These are phyloP conservation scores for Syrista parreyssii DNA, from an alignment of 2,888 invertebrate genomes.

Conservation along the genomic window DNA sequence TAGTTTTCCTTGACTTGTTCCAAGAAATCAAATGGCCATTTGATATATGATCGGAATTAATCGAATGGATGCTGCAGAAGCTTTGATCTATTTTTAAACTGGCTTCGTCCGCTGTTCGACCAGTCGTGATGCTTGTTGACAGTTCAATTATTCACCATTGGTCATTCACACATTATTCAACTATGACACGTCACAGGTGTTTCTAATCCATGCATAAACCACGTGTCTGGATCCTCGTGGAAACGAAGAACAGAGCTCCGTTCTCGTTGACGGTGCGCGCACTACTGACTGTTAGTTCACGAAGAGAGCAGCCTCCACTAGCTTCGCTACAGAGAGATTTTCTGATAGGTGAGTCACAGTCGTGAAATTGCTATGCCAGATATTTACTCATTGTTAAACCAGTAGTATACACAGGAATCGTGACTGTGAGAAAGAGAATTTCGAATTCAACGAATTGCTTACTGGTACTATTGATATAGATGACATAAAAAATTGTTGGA, in stretches of 20 bases:
- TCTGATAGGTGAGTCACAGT: background rate
- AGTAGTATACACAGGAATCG: background rate
- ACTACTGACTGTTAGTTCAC: slow-evolving; percentile 41
- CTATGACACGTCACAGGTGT: background rate
- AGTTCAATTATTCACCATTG: background rate
- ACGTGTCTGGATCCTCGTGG: slow-evolving; percentile 13
- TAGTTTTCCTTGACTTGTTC: background rate
- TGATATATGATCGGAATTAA: background rate
- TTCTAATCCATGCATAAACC: background rate
- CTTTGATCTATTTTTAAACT: background rate
- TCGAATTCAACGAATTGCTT: background rate
- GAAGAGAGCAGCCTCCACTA: background rate
- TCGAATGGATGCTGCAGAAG: background rate
- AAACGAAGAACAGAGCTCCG: slow-evolving; percentile 30
- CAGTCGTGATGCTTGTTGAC: background rate
- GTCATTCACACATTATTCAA: slow-evolving; percentile 6
- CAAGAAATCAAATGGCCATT: background rate
- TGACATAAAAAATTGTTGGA: background rate
- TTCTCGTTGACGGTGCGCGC: slow-evolving; percentile 37
- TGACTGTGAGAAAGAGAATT: background rate
- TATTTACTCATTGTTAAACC: background rate
- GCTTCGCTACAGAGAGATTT: background rate
- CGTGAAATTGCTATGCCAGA: background rate
- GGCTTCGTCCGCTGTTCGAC: background rate
- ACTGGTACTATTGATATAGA: background rate